Conservation (phyloP, 2,797 vertebrate genomes). For the Hippoglossus hippoglossus region DNA sequence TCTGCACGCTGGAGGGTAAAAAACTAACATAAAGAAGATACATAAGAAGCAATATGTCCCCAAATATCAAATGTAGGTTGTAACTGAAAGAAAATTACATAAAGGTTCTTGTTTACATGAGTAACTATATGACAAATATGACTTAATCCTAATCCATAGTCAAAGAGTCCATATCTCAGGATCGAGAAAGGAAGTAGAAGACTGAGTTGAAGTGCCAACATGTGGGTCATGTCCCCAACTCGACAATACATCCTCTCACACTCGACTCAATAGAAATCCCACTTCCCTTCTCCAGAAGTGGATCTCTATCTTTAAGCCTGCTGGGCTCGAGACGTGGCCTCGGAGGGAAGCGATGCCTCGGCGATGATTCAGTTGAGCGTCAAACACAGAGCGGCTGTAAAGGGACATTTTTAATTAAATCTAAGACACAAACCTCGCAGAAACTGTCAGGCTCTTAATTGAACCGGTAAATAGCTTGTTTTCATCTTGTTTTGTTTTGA, state of each 20-base stretch:
- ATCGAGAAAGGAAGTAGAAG: background rate
- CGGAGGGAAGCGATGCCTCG: conserved; percentile 23
- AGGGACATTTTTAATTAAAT: conserved; percentile 25
- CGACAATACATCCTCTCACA: conserved; percentile 2
- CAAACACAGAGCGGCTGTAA: conserved; percentile 17
- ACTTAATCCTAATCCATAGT: background rate
- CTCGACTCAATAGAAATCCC: conserved; percentile 5
- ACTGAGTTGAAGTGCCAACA: background rate
- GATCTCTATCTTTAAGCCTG: conserved; percentile 27
- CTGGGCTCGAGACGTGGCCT: background rate
- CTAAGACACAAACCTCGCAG: background rate
- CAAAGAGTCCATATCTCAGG: background rate
- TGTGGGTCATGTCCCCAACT: background rate
- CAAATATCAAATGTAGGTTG: conserved; percentile 31
- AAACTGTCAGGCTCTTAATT: background rate
- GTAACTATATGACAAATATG: background rate
- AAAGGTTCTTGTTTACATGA: conserved; percentile 13
- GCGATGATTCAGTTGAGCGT: background rate
- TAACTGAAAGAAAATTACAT: conserved; percentile 17
- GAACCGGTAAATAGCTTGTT: background rate
- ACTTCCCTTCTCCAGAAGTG: conserved; percentile 10
- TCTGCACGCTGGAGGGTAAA: background rate
- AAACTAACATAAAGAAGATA: background rate
- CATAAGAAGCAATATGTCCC: conserved; percentile 17
- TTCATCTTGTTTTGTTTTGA: background rate